These are phyloP conservation scores for Hippocampus kuda DNA, from an alignment of 2,797 vertebrate species.

Conservation along the genomic window DNA sequence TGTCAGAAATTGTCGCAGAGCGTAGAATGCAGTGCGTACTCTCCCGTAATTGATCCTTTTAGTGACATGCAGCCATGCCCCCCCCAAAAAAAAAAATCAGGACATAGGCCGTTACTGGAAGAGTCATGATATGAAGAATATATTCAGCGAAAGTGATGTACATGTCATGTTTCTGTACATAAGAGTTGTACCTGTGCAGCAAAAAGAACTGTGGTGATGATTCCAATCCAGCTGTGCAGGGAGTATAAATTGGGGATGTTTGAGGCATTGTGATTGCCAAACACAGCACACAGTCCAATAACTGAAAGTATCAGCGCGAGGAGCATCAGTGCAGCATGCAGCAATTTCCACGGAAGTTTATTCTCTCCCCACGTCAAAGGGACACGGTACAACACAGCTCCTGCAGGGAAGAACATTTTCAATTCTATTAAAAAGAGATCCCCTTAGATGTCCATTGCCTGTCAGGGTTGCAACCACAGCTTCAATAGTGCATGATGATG, in stretches of 20 bases:
- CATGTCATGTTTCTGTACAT: not conserved
- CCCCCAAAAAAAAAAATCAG: too few relatives aligned
- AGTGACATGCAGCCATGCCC: too few relatives aligned
- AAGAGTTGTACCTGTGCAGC: conserved; percentile 68
- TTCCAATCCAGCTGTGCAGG: conserved; percentile 89
- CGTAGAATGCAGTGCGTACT: too few relatives aligned
- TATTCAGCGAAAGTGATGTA: not conserved
- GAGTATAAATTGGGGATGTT: conserved; percentile 76
- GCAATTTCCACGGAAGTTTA: conserved; percentile 81
- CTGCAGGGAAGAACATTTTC: conserved; percentile 46
- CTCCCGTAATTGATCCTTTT: too few relatives aligned
- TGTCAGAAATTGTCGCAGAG: too few relatives aligned
- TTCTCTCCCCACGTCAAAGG: conserved; percentile 73
- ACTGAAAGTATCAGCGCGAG: conserved; percentile 61
- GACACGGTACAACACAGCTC: conserved; percentile 78
- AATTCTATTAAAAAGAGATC: not conserved
- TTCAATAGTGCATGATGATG: not conserved
- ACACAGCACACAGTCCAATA: conserved; percentile 79
- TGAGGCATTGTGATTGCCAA: conserved; percentile 63
- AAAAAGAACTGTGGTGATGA: conserved; percentile 71
- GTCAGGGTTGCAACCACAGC: not conserved
- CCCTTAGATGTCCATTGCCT: not conserved
- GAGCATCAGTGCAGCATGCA: conserved; percentile 71
- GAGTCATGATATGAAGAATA: too few relatives aligned
- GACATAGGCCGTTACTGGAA: too few relatives aligned